These are phyloP conservation scores for Dicentrarchus labrax DNA, from an alignment of 2,113 vertebrate species.

Conservation along the genomic window DNA sequence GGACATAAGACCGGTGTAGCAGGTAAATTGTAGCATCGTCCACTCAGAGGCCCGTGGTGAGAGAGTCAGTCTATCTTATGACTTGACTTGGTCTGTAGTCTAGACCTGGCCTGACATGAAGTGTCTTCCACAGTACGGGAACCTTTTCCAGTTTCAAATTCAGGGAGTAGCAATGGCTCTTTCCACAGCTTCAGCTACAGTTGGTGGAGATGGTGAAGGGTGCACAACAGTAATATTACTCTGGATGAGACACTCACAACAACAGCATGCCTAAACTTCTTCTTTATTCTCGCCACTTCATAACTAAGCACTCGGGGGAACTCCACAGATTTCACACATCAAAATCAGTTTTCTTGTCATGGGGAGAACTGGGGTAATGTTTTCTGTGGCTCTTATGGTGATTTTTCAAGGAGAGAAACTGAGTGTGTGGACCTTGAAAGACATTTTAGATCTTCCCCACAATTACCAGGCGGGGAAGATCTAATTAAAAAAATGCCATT, in stretches of 20 bases:
- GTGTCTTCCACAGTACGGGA: not conserved
- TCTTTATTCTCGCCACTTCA: not conserved
- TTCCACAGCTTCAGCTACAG: not conserved
- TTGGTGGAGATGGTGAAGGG: not conserved
- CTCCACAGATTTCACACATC: conserved; percentile 35
- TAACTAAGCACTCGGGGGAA: not conserved
- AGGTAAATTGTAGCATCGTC: too few relatives aligned
- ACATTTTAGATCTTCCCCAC: not conserved
- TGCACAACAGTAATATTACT: not conserved
- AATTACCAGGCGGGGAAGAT: not conserved
- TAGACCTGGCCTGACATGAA: not conserved
- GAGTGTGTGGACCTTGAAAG: not conserved
- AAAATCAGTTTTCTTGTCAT: not conserved
- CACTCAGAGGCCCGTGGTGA: too few relatives aligned
- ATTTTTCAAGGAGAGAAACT: not conserved
- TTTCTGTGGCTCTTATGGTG: not conserved
- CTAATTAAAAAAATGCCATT: not conserved
- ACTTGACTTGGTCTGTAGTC: not conserved
- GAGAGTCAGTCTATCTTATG: too few relatives aligned
- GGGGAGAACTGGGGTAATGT: not conserved
- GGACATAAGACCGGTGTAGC: too few relatives aligned
- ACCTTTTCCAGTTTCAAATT: not conserved
- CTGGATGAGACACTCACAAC: not conserved
- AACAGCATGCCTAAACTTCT: not conserved
- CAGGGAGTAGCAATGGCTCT: too few relatives aligned